Conservation (phyloP, 2,888 invertebrate genomes). For the Andrena haemorrhoa region DNA sequence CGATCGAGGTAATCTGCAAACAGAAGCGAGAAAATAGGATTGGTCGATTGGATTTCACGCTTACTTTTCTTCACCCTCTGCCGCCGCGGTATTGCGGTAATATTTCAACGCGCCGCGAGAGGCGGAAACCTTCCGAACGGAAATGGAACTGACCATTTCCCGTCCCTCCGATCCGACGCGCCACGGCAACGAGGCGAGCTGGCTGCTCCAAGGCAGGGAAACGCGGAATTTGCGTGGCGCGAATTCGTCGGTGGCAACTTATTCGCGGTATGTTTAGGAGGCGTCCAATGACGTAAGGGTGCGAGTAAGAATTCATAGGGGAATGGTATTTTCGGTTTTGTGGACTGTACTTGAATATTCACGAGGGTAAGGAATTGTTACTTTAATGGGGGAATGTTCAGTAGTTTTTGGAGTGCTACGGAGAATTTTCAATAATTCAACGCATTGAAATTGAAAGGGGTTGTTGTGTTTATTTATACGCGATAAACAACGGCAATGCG, state of each 20-base stretch:
- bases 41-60: slow-evolving; percentile 43
- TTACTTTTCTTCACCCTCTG: slow-evolving; percentile 30
- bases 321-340: background rate
- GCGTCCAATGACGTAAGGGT: background rate
- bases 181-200: background rate
- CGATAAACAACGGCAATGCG: no score
- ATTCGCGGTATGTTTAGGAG: background rate
- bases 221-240: background rate
- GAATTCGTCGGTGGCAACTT: background rate
- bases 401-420: no score
- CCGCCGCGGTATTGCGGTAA: slow-evolving; percentile 25
- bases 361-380: no score
- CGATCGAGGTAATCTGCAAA: slow-evolving; percentile 58
- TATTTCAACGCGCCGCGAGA: slow-evolving; percentile 25
- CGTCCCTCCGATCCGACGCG: background rate
- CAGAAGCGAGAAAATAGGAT: slow-evolving; percentile 54
- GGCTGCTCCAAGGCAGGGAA: background rate
- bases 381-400: no score
- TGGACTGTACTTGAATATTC: background rate
- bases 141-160: slow-evolving; percentile 34
- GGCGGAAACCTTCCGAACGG: background rate
- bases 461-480: no score
- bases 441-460: no score
- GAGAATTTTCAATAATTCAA: no score
- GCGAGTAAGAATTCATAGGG: background rate